Base-by-base conservation (phyloP, 2,888 invertebrate genomes). In the Itoplectis maculator region DNA sequence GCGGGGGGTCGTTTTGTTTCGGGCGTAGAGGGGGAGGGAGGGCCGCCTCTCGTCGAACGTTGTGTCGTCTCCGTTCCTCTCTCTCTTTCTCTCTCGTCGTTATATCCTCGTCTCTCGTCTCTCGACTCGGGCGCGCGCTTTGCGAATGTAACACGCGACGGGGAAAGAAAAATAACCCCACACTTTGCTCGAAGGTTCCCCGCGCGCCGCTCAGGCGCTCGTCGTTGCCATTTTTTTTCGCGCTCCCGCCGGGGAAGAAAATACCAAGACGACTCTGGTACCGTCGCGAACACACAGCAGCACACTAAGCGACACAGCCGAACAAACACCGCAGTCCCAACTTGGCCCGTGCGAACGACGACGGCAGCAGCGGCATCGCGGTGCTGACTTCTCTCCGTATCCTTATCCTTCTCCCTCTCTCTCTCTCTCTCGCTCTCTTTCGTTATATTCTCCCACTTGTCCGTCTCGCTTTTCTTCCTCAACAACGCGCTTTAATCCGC, bases 271-370 rank as follows among this genome's bases (percentile, higher is more conserved):
- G n/a, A n/a, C n/a, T n/a, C n/a, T n/a, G n/a, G n/a, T n/a, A n/a
- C n/a, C n/a, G n/a, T n/a, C n/a, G n/a, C n/a, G n/a, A n/a, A 45
- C 75, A 66, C 75, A 66, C 66, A 75, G n/a, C 75, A 75, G 66
- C 75, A 75, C 75, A 75, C 66, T 75, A 75, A 75, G 66, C 66
- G 51, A 75, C 40, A 75, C 45, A 29, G 29, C 56, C 74, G 74
- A 65, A 66, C 54, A 54, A 75, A 66, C 63, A 65, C 65, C 23
- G 42, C 13, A 65, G 51, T 72, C 59, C 59, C 23, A 45, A 56
- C 15, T 59, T 45, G 59, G 45, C 29, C 45, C 45, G 15, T 59
- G 59, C 56, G 45, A 72, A 72, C 59, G 42, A 42, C 72, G 72
- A 45, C 72, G 59, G 42, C 45, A 72, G 59, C 35, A 45, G 56